Evolutionary conservation across 2,113 vertebrate species (phyloP), one percentile per base, ranked within the genome.

Genomic region (Gambusia holbrooki): DNA sequence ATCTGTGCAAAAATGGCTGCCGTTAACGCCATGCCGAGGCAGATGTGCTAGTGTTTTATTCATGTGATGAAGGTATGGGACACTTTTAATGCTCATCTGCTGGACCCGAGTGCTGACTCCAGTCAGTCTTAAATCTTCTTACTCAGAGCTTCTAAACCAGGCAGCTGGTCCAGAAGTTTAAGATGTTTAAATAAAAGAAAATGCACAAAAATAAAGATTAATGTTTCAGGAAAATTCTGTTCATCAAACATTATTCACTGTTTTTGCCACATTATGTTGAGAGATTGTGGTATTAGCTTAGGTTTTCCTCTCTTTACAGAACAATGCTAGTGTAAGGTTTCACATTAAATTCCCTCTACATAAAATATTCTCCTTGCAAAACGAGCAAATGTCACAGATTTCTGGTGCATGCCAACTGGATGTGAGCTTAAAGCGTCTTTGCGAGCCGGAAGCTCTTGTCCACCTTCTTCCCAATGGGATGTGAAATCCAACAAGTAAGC

Each of bases 391-490:
- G 1, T 48, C 5, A 48, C 8, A n/a, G 51, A 58, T 58, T 58
- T 19, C 3, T 58, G 51, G 19, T n/a, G 51, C 51, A 58, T 10
- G 11, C 51, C 51, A 58, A 9, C 15, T 54, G 9, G 25, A 25
- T 54, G 5, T 54, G 51, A 54, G 51, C 17, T 67, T 37, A 67
- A 35, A 71, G 75, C 35, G 54, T 22, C 22, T 70, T 78, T 35
- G 78, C 45, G 15, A 67, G 61, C 71, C 64, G 84, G 78, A 79
- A 68, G 76, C 62, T 69, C 5, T 11, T 28, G 35, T 80, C 61
- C 74, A 79, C 79, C 60, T 65, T 76, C 62, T 82, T 69, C 75
- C 80, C 72, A 29, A 12, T 62, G 62, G 51, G 74, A 74, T n/a
- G 28, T 70, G 73, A 84, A 85, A 81, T 17, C 6, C 62, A n/a